Base-by-base conservation (phyloP, 1,140 invertebrate genomes). In the Apocrypta bakeri region DNA sequence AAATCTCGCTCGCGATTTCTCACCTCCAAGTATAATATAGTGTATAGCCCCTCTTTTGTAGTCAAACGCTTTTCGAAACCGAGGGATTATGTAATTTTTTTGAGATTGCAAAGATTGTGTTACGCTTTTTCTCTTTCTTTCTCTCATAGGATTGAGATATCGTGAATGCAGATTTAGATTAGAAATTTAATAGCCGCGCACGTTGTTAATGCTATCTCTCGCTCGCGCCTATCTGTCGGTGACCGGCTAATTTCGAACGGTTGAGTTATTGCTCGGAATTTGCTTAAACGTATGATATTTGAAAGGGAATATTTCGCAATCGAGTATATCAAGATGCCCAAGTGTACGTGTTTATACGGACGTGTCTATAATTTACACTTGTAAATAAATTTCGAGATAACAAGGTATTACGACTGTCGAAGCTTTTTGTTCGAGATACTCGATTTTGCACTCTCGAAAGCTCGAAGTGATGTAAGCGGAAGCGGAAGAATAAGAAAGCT, bases 1-100 rank as follows among this genome's bases (percentile, higher is more conserved):
- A 77, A 82, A 82, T 77, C 81, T 69, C 27, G 8, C 2, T 24
- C 61, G 56, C 29, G 24, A 56, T 82, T 76, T 76, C 72, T 69
- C 68, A 80, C 31, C 69, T 48, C 21, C 25, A 6, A 56, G 48
- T n/a, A 0, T 3, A n/a, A 17, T n/a, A 7, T 17, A 56, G 21
- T n/a, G 33, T 37, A 37, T 37, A 37, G 33, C 9, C 33, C 9
- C 33, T 56, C 48, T 7, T 56, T 56, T 56, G 48, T 48, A 56
- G 48, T 56, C 21, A 7, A 21, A 24, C 29, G n/a, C n/a, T 64
- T 76, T 64, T 33, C 61, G 29, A 64, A 76, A 76, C 66, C 63
- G 25, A 40, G n/a, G 33, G 63, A 68, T 78, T 78, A 68, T 61
- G 42, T 78, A 42, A 78, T 66, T 31, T 68, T 24, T 66, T 1